Evolutionary conservation across 2,888 invertebrate genomes (phyloP).

Genomic region (Eupelmus urozonus): DNA sequence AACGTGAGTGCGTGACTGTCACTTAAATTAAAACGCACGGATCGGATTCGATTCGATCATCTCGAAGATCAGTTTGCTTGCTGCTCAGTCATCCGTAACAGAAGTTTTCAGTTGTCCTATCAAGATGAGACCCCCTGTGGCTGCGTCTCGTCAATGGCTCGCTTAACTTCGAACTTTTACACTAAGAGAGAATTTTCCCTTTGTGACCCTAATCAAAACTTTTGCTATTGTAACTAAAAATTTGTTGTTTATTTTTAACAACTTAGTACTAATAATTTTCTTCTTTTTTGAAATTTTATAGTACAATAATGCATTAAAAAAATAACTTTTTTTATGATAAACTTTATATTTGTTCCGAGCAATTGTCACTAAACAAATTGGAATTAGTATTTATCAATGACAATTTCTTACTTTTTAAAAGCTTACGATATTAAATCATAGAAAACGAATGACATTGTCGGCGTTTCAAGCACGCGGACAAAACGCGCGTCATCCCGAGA

Average conservation of each 20-base stretch:
- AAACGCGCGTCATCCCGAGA: conserved; percentile 19
- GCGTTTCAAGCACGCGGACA: not conserved
- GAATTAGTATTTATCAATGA: not conserved
- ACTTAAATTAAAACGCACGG: conserved; percentile 29
- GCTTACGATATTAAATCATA: not conserved
- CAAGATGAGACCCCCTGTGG: conserved; percentile 48
- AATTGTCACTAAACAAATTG: not conserved
- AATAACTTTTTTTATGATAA: too few species aligned
- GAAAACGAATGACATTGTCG: not conserved
- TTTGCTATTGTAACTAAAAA: not conserved
- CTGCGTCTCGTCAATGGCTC: conserved; percentile 34
- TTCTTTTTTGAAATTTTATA: not conserved
- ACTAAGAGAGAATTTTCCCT: conserved; percentile 27
- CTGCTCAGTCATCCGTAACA: conserved; percentile 47
- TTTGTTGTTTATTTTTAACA: not conserved
- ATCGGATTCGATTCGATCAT: conserved; percentile 44
- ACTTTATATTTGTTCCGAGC: too few species aligned
- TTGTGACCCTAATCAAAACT: conserved; percentile 41
- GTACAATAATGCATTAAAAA: not conserved
- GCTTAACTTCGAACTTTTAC: conserved; percentile 12
- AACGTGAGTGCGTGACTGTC: conserved; percentile 4
- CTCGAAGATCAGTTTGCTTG: conserved; percentile 12
- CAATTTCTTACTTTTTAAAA: not conserved
- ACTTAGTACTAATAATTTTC: too few species aligned
- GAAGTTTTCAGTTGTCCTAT: conserved; percentile 52